Evolutionary conservation across 2,113 vertebrate genomes (phyloP), one percentile per base, ranked within the genome.

Genomic region (Notothenia rossii): DNA sequence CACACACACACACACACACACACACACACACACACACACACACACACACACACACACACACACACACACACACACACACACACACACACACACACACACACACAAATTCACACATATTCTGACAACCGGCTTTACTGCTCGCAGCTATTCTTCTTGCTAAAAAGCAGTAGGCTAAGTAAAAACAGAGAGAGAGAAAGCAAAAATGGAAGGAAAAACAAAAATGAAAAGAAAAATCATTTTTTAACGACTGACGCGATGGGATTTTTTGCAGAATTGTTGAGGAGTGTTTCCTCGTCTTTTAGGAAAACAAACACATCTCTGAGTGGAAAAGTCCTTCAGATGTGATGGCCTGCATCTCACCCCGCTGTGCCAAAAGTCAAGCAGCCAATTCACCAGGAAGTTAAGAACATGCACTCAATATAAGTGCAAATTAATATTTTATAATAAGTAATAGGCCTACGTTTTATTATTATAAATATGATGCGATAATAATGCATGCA

Each of bases 131-230:
- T 85, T 86, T 66, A 85, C 77, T 63, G 94, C 95, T 94, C 22
- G 89, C 81, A 95, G 94, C 92, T 83, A 94, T 93, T 92, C 91
- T 88, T 86, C 81, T 89, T 85, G 91, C 82, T 88, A 86, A 92
- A 91, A 88, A 91, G 86, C 80, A 90, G 86, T 67, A 74, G 68
- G 68, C 70, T 76, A 83, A 87, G 73, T 77, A 56, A 45, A 67
- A 79, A 60, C 14, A 43, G 6, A 58, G 22, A 64, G 22, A 64
- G 64, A 68, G 66, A 82, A 79, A 76, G 71, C 87, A 90, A 88
- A 76, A 92, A 90, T 80, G 81, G 73, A 40, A 40, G 7, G 36
- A 40, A 40, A 40, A 7, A 7, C 7, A 84, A 89, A 92, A 93
- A 88, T 92, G 80, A 94, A 94, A 94, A 89, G 81, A 90, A 91